Conservation (phyloP, 2,113 vertebrate species). For the Isurus oxyrinchus region DNA sequence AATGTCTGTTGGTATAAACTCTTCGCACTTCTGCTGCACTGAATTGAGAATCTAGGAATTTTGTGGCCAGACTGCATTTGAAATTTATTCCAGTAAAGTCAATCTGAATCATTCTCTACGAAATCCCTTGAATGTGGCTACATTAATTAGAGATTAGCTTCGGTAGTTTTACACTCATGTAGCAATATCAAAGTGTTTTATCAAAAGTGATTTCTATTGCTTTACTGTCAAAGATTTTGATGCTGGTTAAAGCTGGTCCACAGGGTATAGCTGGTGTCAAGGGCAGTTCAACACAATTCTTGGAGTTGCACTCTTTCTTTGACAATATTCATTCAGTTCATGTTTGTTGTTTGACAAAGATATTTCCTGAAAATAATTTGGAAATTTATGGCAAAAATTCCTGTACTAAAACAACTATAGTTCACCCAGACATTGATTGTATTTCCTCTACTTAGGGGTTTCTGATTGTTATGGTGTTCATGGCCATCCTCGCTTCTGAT, state of each 20-base stretch:
- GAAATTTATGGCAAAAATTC: background rate
- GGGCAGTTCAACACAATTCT: background rate
- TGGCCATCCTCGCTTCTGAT: background rate
- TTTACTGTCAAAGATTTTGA: background rate
- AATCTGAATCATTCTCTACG: background rate
- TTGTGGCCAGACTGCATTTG: background rate
- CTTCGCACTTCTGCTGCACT: background rate
- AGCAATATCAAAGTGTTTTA: background rate
- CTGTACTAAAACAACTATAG: background rate
- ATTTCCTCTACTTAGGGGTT: background rate
- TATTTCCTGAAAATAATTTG: background rate
- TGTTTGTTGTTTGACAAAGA: background rate
- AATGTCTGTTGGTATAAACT: background rate
- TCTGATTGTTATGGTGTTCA: background rate
- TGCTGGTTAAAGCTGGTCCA: background rate
- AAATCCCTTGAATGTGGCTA: background rate
- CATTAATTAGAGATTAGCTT: background rate
- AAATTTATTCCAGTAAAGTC: background rate
- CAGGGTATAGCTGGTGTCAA: background rate
- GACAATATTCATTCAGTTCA: background rate
- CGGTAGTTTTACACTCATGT: background rate
- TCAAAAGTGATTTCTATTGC: background rate
- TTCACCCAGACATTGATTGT: background rate
- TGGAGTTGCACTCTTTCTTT: background rate
- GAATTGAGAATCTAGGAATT: background rate